These are phyloP conservation scores for Schizothorax lantsangensis DNA, from an alignment of 2,797 vertebrate genomes.

Conservation along the genomic window DNA sequence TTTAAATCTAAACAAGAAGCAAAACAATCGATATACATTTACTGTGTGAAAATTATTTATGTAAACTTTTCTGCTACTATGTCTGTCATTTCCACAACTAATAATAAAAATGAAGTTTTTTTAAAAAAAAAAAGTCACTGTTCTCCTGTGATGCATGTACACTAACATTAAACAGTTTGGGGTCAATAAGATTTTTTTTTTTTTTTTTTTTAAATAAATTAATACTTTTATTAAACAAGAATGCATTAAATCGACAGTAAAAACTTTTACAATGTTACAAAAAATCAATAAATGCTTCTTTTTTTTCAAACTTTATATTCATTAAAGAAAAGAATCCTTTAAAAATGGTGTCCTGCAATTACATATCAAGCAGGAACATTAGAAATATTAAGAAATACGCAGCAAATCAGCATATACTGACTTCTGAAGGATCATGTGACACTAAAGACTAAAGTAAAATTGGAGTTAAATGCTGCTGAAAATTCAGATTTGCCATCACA, in stretches of 20 bases:
- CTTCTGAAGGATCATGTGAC: background rate
- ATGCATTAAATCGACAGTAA: background rate
- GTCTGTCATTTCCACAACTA: background rate
- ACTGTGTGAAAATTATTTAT: background rate
- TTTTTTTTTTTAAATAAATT: background rate
- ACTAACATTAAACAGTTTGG: background rate
- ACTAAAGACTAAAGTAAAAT: background rate
- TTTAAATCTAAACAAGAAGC: background rate
- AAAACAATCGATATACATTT: background rate
- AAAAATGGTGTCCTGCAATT: too few species aligned
- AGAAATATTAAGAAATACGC: background rate
- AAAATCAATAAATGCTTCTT: too few species aligned
- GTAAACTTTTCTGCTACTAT: background rate
- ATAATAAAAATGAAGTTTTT: background rate
- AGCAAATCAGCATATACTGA: background rate
- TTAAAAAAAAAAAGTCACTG: background rate
- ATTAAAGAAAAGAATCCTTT: too few species aligned
- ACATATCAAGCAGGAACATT: background rate
- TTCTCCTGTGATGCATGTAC: background rate
- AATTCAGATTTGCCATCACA: background rate
- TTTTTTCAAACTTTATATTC: too few species aligned
- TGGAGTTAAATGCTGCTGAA: background rate
- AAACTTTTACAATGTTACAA: background rate
- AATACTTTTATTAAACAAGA: background rate
- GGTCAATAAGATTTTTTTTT: too few species aligned